A percentile compares a stretch with the other conserved stretches of the same genome.
These are phyloP conservation scores for Tetragnatha montana DNA, from an alignment of 2,888 invertebrate genomes.

Conservation along the genomic window DNA sequence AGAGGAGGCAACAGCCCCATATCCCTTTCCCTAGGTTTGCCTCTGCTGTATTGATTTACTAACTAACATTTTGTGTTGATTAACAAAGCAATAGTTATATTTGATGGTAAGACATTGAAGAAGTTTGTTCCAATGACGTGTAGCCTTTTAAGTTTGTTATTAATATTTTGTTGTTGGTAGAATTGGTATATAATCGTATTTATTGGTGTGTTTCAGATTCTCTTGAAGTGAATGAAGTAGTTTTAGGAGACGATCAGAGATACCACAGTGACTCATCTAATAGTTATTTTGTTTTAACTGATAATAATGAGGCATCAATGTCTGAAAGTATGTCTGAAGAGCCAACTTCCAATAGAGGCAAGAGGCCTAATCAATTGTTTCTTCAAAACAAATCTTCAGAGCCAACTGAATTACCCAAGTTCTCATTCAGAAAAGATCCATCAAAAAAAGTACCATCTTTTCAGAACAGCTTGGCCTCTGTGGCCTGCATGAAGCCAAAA, in stretches of 20 bases:
- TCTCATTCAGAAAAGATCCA: slow-evolving; percentile 50
- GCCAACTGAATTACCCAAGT: slow-evolving; percentile 6
- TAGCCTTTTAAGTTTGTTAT: too few species aligned
- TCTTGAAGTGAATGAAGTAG: slow-evolving; percentile 18
- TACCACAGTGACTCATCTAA: background rate
- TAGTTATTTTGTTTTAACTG: slow-evolving; percentile 8
- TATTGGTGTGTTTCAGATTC: slow-evolving; percentile 22
- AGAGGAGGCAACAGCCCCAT: too few species aligned
- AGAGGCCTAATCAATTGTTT: background rate
- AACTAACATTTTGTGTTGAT: too few species aligned
- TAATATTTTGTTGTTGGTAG: too few species aligned
- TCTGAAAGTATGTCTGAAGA: slow-evolving; percentile 9
- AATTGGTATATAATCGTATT: too few species aligned
- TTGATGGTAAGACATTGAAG: too few species aligned
- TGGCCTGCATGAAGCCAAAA: slow-evolving; percentile 57
- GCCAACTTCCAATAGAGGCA: background rate
- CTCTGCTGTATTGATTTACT: too few species aligned
- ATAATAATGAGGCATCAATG: slow-evolving; percentile 21
- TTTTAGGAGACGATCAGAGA: slow-evolving; percentile 5
- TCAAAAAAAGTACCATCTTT: slow-evolving; percentile 34
- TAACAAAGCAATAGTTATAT: too few species aligned
- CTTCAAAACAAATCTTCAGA: background rate
- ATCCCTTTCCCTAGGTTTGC: too few species aligned
- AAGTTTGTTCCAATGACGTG: too few species aligned
- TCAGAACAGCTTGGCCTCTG: slow-evolving; percentile 56